Evolutionary conservation across 2,113 vertebrate genomes (phyloP), one percentile per base, ranked within the genome.

Genomic region (Poeciliopsis occidentalis): DNA sequence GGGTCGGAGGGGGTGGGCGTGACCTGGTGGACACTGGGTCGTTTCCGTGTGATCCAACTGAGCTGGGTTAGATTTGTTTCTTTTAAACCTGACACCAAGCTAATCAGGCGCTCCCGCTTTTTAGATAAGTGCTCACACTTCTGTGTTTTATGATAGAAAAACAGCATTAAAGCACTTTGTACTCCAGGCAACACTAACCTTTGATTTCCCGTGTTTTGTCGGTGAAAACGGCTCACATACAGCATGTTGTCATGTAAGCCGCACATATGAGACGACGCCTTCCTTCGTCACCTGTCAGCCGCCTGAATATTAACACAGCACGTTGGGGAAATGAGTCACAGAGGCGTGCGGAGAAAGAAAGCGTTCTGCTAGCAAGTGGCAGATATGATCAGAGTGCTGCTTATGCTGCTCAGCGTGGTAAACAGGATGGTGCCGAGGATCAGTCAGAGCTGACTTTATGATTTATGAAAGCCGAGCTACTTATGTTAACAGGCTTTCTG

Each of bases 401-500:
- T 91, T 86, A 87, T 81, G 88, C 88, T 85, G 66, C 83, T 85
- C 85, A 64, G 85, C 84, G 85, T 91, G 86, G 93, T 94, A 95
- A 94, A 94, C 94, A 94, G 94, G 92, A 92, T 92, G 89, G 91
- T 81, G 85, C 87, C 4, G 86, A 75, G 92, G 92, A 94, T 93
- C 91, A 92, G 89, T 93, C 93, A 91, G 86, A 90, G 90, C 92
- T 90, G 90, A 93, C 91, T 92, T 92, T 93, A 92, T 94, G 92
- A 88, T 92, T 93, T 92, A 92, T 92, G 92, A 92, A 92, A 91
- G 87, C 92, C 87, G 89, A 93, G 93, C 93, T 93, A 91, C 93
- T 94, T 94, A 94, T 94, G 93, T 90, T 94, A 93, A 94, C 93
- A 93, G 87, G 91, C 91, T 94, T 93, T 93, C 92, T 94, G 93